A percentile compares a stretch with the other conserved stretches of the same genome.
Evolutionary conservation across 2,888 invertebrate genomes (phyloP).

Genomic region (Boloria euphrosyne): DNA sequence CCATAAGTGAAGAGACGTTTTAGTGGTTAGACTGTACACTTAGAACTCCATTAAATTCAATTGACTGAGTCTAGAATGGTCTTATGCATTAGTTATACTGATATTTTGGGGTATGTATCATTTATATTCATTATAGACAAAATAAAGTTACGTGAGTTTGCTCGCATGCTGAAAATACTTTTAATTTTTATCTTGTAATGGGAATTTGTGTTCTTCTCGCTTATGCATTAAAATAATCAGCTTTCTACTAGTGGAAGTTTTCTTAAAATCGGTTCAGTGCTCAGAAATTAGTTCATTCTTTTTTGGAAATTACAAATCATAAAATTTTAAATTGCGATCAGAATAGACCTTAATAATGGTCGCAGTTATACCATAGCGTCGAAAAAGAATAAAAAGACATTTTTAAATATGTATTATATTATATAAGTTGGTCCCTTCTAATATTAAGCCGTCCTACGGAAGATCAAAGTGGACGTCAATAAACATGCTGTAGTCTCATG

Average conservation of each 20-base stretch:
- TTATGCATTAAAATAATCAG: too few species aligned
- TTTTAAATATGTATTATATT: slow-evolving; percentile 1
- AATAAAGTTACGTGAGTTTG: neutral
- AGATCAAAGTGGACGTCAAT: slow-evolving; percentile 63
- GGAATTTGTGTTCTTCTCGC: too few species aligned
- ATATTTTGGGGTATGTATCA: too few species aligned
- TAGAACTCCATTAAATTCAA: slow-evolving; percentile 67
- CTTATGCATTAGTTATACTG: slow-evolving; percentile 33
- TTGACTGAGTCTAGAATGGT: slow-evolving; percentile 54
- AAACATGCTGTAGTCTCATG: slow-evolving; percentile 55
- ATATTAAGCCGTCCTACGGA: slow-evolving; percentile 40
- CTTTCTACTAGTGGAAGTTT: too few species aligned
- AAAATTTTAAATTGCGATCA: neutral
- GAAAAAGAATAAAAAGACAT: too few species aligned
- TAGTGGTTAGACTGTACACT: slow-evolving; percentile 40
- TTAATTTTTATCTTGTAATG: too few species aligned
- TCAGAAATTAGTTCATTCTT: too few species aligned
- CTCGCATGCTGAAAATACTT: too few species aligned
- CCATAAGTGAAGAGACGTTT: neutral
- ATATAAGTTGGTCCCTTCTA: slow-evolving; percentile 33
- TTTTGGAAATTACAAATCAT: too few species aligned
- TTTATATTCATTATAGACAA: neutral
- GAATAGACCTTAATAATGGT: too few species aligned
- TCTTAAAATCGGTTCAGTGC: too few species aligned
- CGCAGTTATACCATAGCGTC: too few species aligned